Base-by-base conservation (phyloP, 2,888 invertebrate species). In the Macrosoma leucophasiata region DNA sequence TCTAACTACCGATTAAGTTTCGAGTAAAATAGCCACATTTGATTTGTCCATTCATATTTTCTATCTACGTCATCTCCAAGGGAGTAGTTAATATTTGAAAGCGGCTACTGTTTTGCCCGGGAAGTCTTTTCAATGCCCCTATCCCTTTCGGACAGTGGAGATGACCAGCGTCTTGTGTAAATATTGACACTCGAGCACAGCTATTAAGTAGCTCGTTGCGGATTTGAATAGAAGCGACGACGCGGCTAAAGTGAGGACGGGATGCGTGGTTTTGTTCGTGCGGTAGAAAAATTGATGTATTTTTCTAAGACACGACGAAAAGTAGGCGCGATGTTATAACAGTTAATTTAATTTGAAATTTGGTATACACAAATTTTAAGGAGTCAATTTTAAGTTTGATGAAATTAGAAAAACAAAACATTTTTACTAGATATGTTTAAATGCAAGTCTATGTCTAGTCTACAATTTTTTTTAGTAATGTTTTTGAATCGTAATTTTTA, bases 131-230 rank as follows among this genome's bases (percentile, higher is more conserved):
- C 62, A 62, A 30, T 39, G 41, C 45, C 46, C 57, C 48, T 49
- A 50, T 52, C 64, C 64, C 65, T 62, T 58, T 68, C 62, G 76
- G 81, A 72, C 79, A 68, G 56, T 54, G n/a, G 41, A 38, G 55
- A 67, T 82, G 82, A 81, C 82, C 82, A 81, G 63, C 62, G 52
- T 54, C 55, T 48, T 50, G 56, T 54, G 76, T 70, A 74, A 81
- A 81, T 77, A 70, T 81, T 82, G 64, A 61, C 81, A 46, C 48
- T 48, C 63, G 56, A 58, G 63, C 68, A 59, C 46, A 49, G 64
- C 68, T 66, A 75, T 76, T 79, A 75, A 81, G 77, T 81, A 78
- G 79, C 79, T 78, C 71, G 64, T 66, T 63, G 59, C 59, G 39
- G 46, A 45, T 46, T 29, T 81, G 79, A 78, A 81, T 79, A 58